Base-by-base conservation (phyloP, 23 tunicate species). In the Trididemnum nubilum region DNA sequence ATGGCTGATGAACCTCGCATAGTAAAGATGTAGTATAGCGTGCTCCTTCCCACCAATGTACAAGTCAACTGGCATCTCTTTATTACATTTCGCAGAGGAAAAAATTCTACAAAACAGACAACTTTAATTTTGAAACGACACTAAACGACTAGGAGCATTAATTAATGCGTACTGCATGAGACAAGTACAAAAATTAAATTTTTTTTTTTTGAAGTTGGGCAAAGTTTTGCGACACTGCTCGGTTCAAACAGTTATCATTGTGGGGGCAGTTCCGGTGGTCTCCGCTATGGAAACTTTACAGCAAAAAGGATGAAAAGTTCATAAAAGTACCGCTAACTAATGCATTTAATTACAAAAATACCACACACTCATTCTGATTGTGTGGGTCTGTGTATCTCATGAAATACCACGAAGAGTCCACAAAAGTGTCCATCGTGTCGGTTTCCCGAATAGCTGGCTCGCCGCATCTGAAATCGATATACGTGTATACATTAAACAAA, bases 381-480 rank as follows among this genome's bases (percentile, higher is more conserved):
- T 87, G 83, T 33, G 98, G 98, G 33, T 93, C 98, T 12, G 89
- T 84, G 83, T 61, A 93, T 12, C 98, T 51, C 71, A 87, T 75
- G 38, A 87, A 93, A 71, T 93, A 93, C 98, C 98, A 93, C 22
- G 98, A 87, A 2, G 98, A 93, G 54, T 93, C 98, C 18, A 93
- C 98, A 81, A 93, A 93, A 2, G 98, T 93, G 70, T 93, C 98
- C 98, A 93, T 93, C 32, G 98, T 93, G 81, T 93, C 98, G 0
- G 98, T 93, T 63, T 93, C 98, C 36, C 87, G 72, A 7, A 35
- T 32, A 2, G 98, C 73, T 0, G 34, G 35, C 0, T 52, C 1
- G 0, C 87, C 87, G 32, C 93, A 88, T 69, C 93, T 88, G 38
- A 29, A 36, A 65, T 15, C n/a, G n/a, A n/a, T n/a, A n/a, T n/a